Evolutionary conservation across 2,113 vertebrate genomes (phyloP).

Genomic region (Otus sunia): DNA sequence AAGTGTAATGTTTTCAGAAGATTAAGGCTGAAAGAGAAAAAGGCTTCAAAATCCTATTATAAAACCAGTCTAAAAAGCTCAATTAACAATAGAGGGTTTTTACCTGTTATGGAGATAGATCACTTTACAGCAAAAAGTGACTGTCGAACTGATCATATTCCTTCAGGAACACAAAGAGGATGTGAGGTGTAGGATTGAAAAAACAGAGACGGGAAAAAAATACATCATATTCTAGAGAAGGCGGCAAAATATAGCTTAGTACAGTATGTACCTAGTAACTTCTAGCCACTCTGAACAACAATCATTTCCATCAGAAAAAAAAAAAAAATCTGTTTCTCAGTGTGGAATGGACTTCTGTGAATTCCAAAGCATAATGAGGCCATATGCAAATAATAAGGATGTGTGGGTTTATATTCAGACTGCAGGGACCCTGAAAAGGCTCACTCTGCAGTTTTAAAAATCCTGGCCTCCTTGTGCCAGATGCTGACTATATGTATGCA

Average conservation of each 20-base stretch:
- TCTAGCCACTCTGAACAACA: not conserved
- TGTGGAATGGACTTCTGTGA: conserved; percentile 4
- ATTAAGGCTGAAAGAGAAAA: not conserved
- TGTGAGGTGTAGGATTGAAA: not conserved
- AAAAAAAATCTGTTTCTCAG: not conserved
- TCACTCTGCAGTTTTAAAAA: conserved; percentile 6
- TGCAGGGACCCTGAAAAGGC: conserved; percentile 15
- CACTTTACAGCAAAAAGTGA: not conserved
- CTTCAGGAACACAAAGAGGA: not conserved
- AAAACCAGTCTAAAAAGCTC: not conserved
- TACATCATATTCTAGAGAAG: not conserved
- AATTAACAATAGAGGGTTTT: not conserved
- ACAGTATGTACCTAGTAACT: not conserved
- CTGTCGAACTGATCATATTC: not conserved
- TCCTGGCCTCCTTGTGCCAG: not conserved
- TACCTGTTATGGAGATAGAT: not conserved
- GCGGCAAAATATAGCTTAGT: not conserved
- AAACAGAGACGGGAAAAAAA: not conserved
- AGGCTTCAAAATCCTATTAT: not conserved
- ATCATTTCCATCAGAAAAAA: conserved; percentile 17
- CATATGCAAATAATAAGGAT: conserved; percentile 47
- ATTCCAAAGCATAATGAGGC: conserved; percentile 37
- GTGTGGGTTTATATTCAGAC: conserved; percentile 33
- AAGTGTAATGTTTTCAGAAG: not conserved
- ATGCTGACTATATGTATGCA: not conserved